Conservation (phyloP, 2,113 vertebrate species). For the Pica pica region DNA sequence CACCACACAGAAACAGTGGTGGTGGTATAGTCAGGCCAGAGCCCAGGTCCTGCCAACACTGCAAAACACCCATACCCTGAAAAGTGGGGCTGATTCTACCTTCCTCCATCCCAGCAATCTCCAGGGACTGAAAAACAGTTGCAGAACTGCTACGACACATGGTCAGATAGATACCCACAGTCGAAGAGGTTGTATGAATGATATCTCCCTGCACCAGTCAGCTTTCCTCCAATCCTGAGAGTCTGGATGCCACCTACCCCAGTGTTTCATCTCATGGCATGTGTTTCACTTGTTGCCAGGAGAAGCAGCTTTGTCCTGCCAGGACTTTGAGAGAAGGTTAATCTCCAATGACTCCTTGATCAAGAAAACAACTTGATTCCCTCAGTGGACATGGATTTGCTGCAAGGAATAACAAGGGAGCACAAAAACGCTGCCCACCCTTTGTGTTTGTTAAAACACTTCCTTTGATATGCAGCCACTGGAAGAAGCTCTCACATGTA, state of each 20-base stretch:
- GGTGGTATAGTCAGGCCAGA: background rate
- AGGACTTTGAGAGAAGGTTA: background rate
- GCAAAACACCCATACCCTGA: background rate
- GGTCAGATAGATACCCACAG: background rate
- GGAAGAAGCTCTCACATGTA: background rate
- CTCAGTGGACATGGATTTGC: background rate
- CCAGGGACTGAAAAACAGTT: background rate
- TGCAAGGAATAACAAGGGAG: background rate
- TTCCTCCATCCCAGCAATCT: background rate
- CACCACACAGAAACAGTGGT: background rate
- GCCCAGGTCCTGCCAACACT: background rate
- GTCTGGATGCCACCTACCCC: background rate
- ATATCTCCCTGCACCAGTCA: background rate
- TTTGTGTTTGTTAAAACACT: background rate
- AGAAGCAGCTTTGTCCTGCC: background rate
- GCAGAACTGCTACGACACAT: background rate
- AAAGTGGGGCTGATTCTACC: background rate
- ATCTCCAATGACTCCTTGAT: background rate
- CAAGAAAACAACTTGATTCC: background rate
- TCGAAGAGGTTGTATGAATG: background rate
- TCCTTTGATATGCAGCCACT: background rate
- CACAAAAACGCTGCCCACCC: background rate
- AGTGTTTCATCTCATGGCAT: background rate
- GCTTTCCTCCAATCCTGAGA: background rate
- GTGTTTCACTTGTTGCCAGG: background rate